Evolutionary conservation across 2,113 vertebrate species (phyloP).

Genomic region (Aix galericulata): DNA sequence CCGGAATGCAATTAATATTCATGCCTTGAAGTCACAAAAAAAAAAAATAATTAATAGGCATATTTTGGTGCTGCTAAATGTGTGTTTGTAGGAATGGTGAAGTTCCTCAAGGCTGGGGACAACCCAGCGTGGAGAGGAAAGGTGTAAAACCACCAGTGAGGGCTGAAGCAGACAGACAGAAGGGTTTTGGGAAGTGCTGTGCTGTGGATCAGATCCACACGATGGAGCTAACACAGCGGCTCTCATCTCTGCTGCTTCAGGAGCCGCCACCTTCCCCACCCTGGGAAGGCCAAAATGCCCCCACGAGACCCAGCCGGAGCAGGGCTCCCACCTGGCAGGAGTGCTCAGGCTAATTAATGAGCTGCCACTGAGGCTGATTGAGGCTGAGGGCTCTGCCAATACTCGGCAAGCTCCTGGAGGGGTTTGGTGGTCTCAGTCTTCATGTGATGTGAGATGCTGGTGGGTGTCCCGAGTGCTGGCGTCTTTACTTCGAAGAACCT

Average conservation of each 20-base stretch:
- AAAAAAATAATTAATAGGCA: neutral
- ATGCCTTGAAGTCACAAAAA: neutral
- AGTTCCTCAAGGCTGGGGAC: neutral
- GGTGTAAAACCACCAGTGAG: neutral
- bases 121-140: neutral
- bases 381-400: neutral
- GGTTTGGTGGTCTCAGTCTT: neutral
- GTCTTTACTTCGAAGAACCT: neutral
- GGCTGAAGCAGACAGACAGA: neutral
- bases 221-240: neutral
- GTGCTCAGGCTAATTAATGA: neutral
- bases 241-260: neutral
- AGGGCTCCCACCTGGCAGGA: neutral
- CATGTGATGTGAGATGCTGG: neutral
- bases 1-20: constrained; percentile 5
- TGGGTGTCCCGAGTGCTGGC: neutral
- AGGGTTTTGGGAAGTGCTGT: neutral
- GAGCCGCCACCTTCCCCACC: neutral
- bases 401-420: neutral
- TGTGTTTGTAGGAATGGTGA: neutral
- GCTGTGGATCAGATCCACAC: neutral
- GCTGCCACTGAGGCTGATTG: neutral
- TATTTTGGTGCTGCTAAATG: neutral
- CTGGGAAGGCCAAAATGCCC: neutral
- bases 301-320: neutral